A percentile compares a stretch with the other conserved stretches of the same genome.
These are phyloP conservation scores for Andrena bicolor DNA, from an alignment of 2,888 invertebrate genomes.

Conservation along the genomic window DNA sequence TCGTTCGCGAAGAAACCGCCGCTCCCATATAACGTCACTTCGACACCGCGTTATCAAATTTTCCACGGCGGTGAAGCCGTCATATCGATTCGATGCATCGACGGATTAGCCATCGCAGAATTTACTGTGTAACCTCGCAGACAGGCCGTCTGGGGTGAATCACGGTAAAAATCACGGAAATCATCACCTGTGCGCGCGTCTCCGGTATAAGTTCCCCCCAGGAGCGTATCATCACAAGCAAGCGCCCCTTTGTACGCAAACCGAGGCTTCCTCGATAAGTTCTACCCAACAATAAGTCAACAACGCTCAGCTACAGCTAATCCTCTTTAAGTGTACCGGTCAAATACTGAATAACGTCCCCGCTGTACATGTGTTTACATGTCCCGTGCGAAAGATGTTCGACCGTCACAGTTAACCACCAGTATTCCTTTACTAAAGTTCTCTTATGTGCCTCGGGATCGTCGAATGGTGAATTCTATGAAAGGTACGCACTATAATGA, in stretches of 20 bases:
- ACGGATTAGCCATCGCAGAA: slow-evolving; percentile 9
- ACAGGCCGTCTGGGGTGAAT: background rate
- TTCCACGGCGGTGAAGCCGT: background rate
- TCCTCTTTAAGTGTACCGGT: background rate
- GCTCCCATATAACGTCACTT: background rate
- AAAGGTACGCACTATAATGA: too few species aligned
- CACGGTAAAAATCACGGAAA: background rate
- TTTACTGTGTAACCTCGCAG: background rate
- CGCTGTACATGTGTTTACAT: background rate
- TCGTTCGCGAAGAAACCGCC: background rate
- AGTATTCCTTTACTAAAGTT: background rate
- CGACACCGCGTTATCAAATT: background rate
- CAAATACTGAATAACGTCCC: background rate
- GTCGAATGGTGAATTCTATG: too few species aligned
- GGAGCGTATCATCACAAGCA: background rate
- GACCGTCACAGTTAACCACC: background rate
- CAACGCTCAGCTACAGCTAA: background rate
- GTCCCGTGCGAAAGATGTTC: slow-evolving; percentile 1
- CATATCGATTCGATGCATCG: slow-evolving; percentile 27
- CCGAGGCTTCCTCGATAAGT: background rate
- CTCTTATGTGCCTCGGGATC: too few species aligned
- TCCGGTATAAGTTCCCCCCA: background rate
- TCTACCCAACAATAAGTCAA: background rate
- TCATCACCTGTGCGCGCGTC: background rate
- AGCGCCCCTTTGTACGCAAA: background rate